Conservation (phyloP, 2,888 invertebrate genomes). For the Tenthredo livida region DNA sequence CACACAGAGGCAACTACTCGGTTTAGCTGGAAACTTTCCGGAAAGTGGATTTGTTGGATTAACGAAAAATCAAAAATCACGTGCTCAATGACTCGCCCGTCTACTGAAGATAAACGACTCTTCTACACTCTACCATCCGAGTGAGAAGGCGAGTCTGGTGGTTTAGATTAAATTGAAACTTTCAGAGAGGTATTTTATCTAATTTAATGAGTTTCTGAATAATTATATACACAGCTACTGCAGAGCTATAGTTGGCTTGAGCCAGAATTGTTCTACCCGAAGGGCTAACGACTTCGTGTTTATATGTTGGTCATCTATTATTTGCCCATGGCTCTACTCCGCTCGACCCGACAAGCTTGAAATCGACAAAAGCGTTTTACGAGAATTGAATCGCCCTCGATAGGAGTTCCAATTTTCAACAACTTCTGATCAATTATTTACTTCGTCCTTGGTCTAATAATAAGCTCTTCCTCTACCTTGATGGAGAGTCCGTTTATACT, state of each 20-base stretch:
- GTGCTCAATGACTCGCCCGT: slow-evolving; percentile 17
- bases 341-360: slow-evolving; percentile 4
- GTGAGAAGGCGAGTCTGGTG: neutral
- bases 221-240: neutral
- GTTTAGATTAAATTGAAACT: slow-evolving; percentile 25
- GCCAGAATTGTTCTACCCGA: neutral
- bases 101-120: slow-evolving; percentile 16
- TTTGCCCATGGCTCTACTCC: neutral
- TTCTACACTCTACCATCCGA: neutral
- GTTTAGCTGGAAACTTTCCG: neutral
- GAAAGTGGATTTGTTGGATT: slow-evolving; percentile 18
- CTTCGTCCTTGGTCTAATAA: neutral
- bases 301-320: slow-evolving; percentile 18
- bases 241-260: neutral
- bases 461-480: neutral
- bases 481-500: neutral
- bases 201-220: slow-evolving; percentile 26
- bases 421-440: slow-evolving; percentile 38
- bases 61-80: slow-evolving; percentile 19
- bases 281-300: neutral
- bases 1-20: neutral
- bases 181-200: neutral
- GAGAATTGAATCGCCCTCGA: slow-evolving; percentile 37
- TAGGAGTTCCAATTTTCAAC: slow-evolving; percentile 35
- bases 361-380: slow-evolving; percentile 27